These are phyloP conservation scores for Pyrgus malvae DNA, from an alignment of 2,888 invertebrate genomes.

Conservation along the genomic window DNA sequence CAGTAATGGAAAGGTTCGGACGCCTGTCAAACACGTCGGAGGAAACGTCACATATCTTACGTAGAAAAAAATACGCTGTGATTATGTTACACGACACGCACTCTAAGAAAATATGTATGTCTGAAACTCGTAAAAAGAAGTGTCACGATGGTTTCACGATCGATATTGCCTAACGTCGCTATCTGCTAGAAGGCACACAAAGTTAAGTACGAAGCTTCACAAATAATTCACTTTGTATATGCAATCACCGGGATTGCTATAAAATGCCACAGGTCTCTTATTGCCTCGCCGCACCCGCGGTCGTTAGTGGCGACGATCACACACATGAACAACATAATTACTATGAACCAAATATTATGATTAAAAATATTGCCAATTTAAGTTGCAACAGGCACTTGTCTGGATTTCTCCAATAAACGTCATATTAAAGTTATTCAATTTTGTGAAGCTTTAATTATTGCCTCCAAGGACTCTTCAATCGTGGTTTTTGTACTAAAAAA, in stretches of 20 bases:
- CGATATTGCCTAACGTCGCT: slow-evolving; percentile 78
- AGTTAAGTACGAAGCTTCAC: slow-evolving; percentile 81
- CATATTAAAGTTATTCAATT: slow-evolving; percentile 72
- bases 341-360: slow-evolving; percentile 68
- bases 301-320: slow-evolving; percentile 39
- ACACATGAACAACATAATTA: slow-evolving; percentile 65
- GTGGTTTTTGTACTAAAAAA: slow-evolving; percentile 68
- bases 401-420: slow-evolving; percentile 81
- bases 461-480: slow-evolving; percentile 66
- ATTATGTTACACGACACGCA: slow-evolving; percentile 35
- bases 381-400: slow-evolving; percentile 81
- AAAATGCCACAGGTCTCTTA: slow-evolving; percentile 31
- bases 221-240: slow-evolving; percentile 54
- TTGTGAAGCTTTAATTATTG: slow-evolving; percentile 72
- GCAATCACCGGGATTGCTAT: slow-evolving; percentile 31
- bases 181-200: slow-evolving; percentile 81
- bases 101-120: slow-evolving; percentile 45
- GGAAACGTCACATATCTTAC: slow-evolving; percentile 57
- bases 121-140: slow-evolving; percentile 4
- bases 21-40: slow-evolving; percentile 48
- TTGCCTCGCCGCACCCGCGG: slow-evolving; percentile 35
- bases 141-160: slow-evolving; percentile 59
- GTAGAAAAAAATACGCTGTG: slow-evolving; percentile 51
- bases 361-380: slow-evolving; percentile 80
- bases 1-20: slow-evolving; percentile 52